phyloP scores from a whole-genome alignment of 2,888 invertebrate species.

The Hypolimnas misippus region DNA sequence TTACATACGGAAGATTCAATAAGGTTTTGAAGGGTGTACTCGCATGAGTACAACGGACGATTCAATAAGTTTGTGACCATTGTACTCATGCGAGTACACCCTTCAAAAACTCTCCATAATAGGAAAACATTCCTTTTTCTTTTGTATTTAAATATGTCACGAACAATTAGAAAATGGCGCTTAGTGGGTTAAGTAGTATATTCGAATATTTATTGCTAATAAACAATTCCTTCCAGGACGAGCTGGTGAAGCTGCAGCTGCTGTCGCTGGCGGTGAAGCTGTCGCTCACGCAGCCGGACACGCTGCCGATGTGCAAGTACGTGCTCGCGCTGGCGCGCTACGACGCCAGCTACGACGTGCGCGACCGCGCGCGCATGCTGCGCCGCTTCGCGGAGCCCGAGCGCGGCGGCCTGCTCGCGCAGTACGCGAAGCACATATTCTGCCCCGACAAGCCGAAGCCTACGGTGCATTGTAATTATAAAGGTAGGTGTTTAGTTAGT shows the following conservation, averaged over 20 bases:
- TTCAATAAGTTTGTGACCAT: too few species aligned
- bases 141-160: too few species aligned
- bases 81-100: too few species aligned
- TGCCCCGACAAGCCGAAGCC: slow-evolving; percentile 97
- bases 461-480: slow-evolving; percentile 92
- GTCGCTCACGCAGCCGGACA: slow-evolving; percentile 93
- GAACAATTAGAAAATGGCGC: too few species aligned
- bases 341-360: slow-evolving; percentile 98
- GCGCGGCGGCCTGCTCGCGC: slow-evolving; percentile 75
- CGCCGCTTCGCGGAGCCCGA: slow-evolving; percentile 82
- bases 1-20: too few species aligned
- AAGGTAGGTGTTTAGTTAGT: slow-evolving; percentile 78
- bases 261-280: slow-evolving; percentile 97
- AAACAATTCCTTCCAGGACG: too few species aligned
- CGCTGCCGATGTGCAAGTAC: slow-evolving; percentile 94
- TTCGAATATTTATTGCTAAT: too few species aligned
- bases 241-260: slow-evolving; percentile 97
- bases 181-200: too few species aligned
- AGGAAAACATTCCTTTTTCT: too few species aligned
- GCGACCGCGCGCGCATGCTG: slow-evolving; percentile 96
- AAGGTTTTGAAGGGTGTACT: too few species aligned
- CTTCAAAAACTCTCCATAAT: too few species aligned
- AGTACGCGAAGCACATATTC: slow-evolving; percentile 92
- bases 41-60: too few species aligned
- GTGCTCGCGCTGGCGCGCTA: slow-evolving; percentile 97